Conservation (phyloP, 2,113 vertebrate genomes). For the Rhea pennata region DNA sequence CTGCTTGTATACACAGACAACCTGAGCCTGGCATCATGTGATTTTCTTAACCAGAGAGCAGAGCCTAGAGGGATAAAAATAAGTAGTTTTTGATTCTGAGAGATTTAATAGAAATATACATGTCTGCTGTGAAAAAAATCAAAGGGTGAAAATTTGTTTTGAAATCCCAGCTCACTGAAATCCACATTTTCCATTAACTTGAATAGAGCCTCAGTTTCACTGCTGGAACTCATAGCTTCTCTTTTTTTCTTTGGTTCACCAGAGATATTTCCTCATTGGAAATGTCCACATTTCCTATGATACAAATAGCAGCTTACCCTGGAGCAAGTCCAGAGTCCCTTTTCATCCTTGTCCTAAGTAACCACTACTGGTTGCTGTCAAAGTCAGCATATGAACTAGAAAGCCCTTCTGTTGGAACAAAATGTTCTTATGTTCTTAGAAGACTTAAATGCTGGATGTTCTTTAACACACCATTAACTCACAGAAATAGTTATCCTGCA, state of each 20-base stretch:
- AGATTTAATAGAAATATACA: slow-evolving; percentile 31
- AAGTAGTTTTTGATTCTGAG: slow-evolving; percentile 8
- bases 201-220: background rate
- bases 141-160: slow-evolving; percentile 8
- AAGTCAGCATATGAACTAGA: background rate
- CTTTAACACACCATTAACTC: slow-evolving; percentile 62
- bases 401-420: slow-evolving; percentile 23
- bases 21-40: background rate
- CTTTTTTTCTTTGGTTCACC: background rate
- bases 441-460: slow-evolving; percentile 6
- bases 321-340: background rate
- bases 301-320: background rate
- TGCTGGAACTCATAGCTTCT: background rate
- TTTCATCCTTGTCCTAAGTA: background rate
- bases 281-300: background rate
- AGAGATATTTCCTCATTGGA: background rate
- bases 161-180: slow-evolving; percentile 20
- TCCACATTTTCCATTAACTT: slow-evolving; percentile 1
- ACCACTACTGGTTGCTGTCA: background rate
- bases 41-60: background rate
- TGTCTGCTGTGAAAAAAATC: background rate
- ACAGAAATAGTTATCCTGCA: slow-evolving; percentile 23
- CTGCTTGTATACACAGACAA: background rate
- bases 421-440: slow-evolving; percentile 29
- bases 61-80: slow-evolving; percentile 4